A percentile compares a stretch with the other conserved stretches of the same genome.
These are phyloP conservation scores for Rhinolophus sinicus DNA, from an alignment of 2,113 vertebrate genomes.

Conservation along the genomic window DNA sequence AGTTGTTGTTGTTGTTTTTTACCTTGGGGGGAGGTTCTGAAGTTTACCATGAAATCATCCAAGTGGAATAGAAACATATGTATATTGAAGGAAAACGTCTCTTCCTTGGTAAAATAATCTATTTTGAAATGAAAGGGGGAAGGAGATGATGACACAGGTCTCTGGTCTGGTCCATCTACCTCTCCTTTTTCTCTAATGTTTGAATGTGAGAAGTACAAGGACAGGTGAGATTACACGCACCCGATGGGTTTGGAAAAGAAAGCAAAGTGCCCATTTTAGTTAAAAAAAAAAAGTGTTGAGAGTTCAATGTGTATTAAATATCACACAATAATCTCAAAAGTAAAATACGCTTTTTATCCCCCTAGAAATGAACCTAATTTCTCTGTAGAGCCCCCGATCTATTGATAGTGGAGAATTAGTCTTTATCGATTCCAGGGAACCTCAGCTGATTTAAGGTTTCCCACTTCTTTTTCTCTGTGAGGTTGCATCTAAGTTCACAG, in stretches of 20 bases:
- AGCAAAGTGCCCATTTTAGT: background rate
- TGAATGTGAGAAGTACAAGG: background rate
- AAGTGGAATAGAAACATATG: background rate
- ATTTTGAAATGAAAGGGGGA: background rate
- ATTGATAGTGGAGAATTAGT: background rate
- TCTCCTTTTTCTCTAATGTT: background rate
- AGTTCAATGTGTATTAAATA: background rate
- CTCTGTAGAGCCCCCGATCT: background rate
- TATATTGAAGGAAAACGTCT: background rate
- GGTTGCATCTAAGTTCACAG: background rate
- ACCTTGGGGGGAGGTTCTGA: background rate
- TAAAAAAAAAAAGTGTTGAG: background rate
- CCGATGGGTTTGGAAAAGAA: background rate
- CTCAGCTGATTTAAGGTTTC: background rate
- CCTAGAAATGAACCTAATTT: background rate
- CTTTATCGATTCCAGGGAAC: background rate
- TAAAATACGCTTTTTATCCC: background rate
- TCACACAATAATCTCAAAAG: background rate
- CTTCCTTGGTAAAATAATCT: background rate
- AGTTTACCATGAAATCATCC: background rate
- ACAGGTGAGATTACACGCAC: background rate
- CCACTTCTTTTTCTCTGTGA: background rate
- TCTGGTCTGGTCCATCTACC: background rate
- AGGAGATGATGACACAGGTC: background rate
- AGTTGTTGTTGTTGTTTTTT: background rate